A percentile compares a stretch with the other conserved stretches of the same genome.
Conservation (phyloP, 1,140 invertebrate genomes). For the Diplogasteroides magnus region DNA sequence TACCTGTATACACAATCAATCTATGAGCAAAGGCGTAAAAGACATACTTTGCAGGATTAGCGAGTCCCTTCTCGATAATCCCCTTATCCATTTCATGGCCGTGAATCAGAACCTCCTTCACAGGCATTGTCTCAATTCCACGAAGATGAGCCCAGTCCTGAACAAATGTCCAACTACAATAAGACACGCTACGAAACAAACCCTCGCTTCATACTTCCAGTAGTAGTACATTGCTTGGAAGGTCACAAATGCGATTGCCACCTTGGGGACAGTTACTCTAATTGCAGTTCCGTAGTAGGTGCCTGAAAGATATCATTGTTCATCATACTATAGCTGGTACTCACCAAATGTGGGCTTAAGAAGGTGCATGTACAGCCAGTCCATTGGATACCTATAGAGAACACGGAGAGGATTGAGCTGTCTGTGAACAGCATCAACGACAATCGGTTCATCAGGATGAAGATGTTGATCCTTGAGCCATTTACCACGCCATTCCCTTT, state of each 20-base stretch:
- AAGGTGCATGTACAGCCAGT: constrained; percentile 47
- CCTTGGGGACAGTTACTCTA: constrained; percentile 42
- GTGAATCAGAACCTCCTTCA: constrained; percentile 29
- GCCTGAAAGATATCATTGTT: constrained; percentile 26
- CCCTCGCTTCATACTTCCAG: constrained; percentile 47
- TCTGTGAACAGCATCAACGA: constrained; percentile 49
- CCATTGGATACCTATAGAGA: constrained; percentile 49
- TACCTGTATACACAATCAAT: constrained; percentile 11
- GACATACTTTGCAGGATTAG: constrained; percentile 31
- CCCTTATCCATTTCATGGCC: constrained; percentile 34
- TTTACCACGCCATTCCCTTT: constrained; percentile 51
- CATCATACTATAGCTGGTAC: background rate
- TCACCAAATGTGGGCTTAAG: constrained; percentile 14
- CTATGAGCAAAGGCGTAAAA: constrained; percentile 14
- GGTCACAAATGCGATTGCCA: constrained; percentile 32
- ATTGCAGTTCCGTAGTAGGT: constrained; percentile 41
- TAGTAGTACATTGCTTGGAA: constrained; percentile 43
- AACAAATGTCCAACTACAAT: background rate
- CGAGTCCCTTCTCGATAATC: constrained; percentile 35
- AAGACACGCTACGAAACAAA: background rate
- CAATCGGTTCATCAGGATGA: constrained; percentile 52
- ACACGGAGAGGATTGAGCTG: constrained; percentile 51
- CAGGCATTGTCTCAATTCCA: constrained; percentile 35
- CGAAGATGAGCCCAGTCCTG: constrained; percentile 35
- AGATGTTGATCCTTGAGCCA: constrained; percentile 50